Conservation (phyloP, 2,888 invertebrate species). For the Polymixis flavicincta region DNA sequence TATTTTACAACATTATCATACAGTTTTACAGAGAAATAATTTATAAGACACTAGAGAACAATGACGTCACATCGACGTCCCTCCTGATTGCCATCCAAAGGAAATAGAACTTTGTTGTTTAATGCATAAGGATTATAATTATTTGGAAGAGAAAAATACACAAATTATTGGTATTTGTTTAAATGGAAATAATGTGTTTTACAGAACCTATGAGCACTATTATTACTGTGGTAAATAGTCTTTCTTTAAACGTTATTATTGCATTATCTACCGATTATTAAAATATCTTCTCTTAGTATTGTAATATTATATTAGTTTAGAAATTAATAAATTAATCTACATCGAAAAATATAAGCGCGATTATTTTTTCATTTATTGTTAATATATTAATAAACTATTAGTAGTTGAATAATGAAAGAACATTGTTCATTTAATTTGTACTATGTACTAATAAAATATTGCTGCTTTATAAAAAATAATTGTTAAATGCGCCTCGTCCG, state of each 20-base stretch:
- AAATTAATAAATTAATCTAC: slow-evolving; percentile 54
- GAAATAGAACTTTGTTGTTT: slow-evolving; percentile 33
- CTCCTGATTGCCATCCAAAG: slow-evolving; percentile 55
- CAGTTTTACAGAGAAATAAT: slow-evolving; percentile 58
- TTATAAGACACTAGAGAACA: slow-evolving; percentile 65
- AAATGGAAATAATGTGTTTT: neutral
- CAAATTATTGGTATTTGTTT: neutral
- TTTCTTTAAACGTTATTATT: slow-evolving; percentile 27
- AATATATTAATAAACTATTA: slow-evolving; percentile 24
- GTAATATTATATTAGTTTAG: slow-evolving; percentile 43
- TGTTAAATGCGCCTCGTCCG: slow-evolving; percentile 20
- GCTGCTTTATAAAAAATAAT: slow-evolving; percentile 38
- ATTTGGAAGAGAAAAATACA: slow-evolving; percentile 13
- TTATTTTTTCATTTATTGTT: slow-evolving; percentile 39
- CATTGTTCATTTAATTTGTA: slow-evolving; percentile 55
- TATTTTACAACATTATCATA: slow-evolving; percentile 68
- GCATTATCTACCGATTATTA: slow-evolving; percentile 38
- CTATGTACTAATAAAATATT: slow-evolving; percentile 57
- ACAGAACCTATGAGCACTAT: neutral
- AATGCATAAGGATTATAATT: slow-evolving; percentile 19
- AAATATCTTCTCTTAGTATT: slow-evolving; percentile 50
- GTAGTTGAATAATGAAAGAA: slow-evolving; percentile 40
- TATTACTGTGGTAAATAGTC: slow-evolving; percentile 12
- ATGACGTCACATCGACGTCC: slow-evolving; percentile 47
- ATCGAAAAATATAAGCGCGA: slow-evolving; percentile 60